Conservation (phyloP, 2,888 invertebrate species). For the Scelioninae gen. 2 region DNA sequence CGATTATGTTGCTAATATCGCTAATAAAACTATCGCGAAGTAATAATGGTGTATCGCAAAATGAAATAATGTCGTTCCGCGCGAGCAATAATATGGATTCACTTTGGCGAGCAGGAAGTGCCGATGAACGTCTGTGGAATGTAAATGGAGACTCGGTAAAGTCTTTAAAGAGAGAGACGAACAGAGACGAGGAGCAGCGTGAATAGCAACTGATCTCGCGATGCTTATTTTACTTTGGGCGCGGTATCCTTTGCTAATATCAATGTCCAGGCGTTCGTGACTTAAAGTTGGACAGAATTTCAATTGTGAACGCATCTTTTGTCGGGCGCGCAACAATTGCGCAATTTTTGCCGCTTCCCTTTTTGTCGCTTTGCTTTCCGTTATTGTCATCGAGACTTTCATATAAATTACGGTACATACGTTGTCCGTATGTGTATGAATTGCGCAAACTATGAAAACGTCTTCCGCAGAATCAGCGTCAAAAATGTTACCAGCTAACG, state of each 20-base stretch:
- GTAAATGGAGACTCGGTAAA: conserved; percentile 64
- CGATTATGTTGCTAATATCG: conserved; percentile 1
- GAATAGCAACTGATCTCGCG: conserved; percentile 31
- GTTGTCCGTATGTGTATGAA: too few species aligned
- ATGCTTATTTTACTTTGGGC: conserved; percentile 28
- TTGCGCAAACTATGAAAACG: too few species aligned
- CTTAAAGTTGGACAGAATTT: conserved; percentile 4
- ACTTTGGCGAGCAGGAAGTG: conserved; percentile 62
- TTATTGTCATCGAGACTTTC: too few species aligned
- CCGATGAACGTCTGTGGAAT: conserved; percentile 65
- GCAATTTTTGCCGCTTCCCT: too few species aligned
- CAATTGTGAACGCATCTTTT: conserved; percentile 5
- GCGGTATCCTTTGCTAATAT: conserved; percentile 32
- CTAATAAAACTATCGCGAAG: conserved; percentile 25
- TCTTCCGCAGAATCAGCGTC: too few species aligned
- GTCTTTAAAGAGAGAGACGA: conserved; percentile 50
- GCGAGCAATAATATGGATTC: conserved; percentile 42
- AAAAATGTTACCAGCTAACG: too few species aligned
- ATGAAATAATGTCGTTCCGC: conserved; percentile 31
- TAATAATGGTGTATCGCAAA: conserved; percentile 25
- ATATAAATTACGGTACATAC: too few species aligned
- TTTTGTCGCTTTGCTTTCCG: too few species aligned
- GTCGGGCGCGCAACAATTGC: too few species aligned
- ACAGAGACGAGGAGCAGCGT: conserved; percentile 35
- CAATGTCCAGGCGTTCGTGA: conserved; percentile 4